Conservation (phyloP, 2,888 invertebrate species). For the Cryptocheilus praepositus region DNA sequence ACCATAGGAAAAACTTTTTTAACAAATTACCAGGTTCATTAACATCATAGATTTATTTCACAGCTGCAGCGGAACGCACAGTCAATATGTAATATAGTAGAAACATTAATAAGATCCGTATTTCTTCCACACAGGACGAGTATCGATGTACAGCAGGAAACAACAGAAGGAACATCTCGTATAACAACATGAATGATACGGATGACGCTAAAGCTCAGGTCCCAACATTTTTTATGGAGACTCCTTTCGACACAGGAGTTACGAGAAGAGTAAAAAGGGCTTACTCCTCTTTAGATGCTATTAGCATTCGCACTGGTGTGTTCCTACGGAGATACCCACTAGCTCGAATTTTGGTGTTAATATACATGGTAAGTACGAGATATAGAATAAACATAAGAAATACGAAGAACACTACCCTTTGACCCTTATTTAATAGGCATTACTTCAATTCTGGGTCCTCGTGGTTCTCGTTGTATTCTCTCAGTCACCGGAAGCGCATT, state of each 20-base stretch:
- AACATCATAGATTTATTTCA: too few relatives aligned
- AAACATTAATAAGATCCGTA: background rate
- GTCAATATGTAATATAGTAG: too few relatives aligned
- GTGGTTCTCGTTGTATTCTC: conserved; percentile 64
- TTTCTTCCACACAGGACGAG: too few relatives aligned
- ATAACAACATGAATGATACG: conserved; percentile 80
- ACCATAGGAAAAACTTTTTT: too few relatives aligned
- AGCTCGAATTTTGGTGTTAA: conserved; percentile 87
- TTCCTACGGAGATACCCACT: conserved; percentile 89
- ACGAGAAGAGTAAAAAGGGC: conserved; percentile 86
- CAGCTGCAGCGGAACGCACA: too few relatives aligned
- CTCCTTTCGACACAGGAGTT: conserved; percentile 85
- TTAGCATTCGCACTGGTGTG: conserved; percentile 87
- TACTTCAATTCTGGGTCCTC: conserved; percentile 72
- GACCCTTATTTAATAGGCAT: conserved; percentile 57
- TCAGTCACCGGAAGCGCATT: conserved; percentile 71
- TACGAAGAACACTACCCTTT: too few relatives aligned
- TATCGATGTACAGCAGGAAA: conserved; percentile 68
- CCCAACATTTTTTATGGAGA: conserved; percentile 83
- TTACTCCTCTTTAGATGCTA: conserved; percentile 84
- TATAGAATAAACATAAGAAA: conserved; percentile 9
- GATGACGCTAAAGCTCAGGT: conserved; percentile 83
- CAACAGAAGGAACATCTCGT: conserved; percentile 76
- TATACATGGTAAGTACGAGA: conserved; percentile 83
- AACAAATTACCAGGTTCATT: too few relatives aligned